Conservation (phyloP, 1,140 invertebrate species). For the Homarus americanus region DNA sequence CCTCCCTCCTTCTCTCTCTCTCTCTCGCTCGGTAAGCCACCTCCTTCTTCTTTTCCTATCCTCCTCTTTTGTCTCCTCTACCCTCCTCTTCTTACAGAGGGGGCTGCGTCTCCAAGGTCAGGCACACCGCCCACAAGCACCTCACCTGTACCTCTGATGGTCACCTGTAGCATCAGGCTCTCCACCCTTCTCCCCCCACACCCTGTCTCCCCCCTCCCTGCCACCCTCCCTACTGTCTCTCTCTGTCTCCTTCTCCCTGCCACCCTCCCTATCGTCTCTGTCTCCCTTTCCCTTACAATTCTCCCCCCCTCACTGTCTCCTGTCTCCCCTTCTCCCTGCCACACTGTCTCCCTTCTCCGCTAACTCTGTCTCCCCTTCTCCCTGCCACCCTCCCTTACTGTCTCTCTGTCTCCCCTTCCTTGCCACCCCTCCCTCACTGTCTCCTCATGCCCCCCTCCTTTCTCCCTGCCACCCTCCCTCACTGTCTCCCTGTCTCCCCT, state of each 20-base stretch:
- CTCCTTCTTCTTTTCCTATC: too few species aligned
- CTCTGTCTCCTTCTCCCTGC: not conserved
- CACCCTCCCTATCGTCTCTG: not conserved
- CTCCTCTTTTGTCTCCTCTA: too few species aligned
- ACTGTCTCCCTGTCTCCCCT: not conserved
- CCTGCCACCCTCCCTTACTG: not conserved
- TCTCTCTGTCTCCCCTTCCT: not conserved
- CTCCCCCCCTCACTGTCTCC: too few species aligned
- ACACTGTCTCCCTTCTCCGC: too few species aligned
- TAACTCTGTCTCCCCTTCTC: too few species aligned
- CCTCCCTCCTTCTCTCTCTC: too few species aligned
- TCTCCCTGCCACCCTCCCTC: not conserved
- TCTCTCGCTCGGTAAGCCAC: too few species aligned
- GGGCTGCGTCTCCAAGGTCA: too few species aligned
- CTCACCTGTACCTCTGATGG: too few species aligned
- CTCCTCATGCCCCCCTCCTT: constrained; percentile 8
- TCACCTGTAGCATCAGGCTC: too few species aligned
- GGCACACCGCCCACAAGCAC: too few species aligned
- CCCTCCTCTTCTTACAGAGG: too few species aligned
- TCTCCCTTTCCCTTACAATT: not conserved
- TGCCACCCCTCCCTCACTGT: constrained; percentile 21
- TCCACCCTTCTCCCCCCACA: not conserved
- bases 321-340: not conserved
- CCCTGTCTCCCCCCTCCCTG: not conserved
- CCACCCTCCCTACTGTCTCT: not conserved